Conservation (phyloP, 2,888 invertebrate genomes). For the Drosophila lutescens region DNA sequence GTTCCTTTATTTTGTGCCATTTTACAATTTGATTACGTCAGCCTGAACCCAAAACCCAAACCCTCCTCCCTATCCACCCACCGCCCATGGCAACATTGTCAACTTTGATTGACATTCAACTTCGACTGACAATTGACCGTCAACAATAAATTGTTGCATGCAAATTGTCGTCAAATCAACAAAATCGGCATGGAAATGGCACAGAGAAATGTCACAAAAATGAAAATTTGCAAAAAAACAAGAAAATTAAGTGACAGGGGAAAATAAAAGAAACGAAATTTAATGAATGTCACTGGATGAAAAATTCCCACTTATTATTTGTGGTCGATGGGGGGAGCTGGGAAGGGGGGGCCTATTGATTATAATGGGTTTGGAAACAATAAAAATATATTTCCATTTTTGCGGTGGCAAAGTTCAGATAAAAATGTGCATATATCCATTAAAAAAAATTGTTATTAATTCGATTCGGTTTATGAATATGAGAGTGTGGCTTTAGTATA, state of each 20-base stretch:
- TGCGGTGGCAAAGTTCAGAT: slow-evolving; percentile 6
- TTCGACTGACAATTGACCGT: slow-evolving; percentile 43
- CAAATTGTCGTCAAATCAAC: slow-evolving; percentile 46
- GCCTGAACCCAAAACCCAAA: background rate
- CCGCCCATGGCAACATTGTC: slow-evolving; percentile 39
- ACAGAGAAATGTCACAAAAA: slow-evolving; percentile 5
- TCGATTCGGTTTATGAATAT: background rate
- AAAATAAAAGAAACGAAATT: slow-evolving; percentile 9
- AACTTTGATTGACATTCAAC: slow-evolving; percentile 28
- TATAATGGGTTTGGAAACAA: slow-evolving; percentile 14
- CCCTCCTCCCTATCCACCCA: background rate
- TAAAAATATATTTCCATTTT: slow-evolving; percentile 12
- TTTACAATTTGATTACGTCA: slow-evolving; percentile 48
- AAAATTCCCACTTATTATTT: slow-evolving; percentile 8
- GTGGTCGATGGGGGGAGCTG: background rate
- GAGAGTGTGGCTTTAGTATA: background rate
- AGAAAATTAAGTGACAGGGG: slow-evolving; percentile 15
- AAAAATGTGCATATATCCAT: slow-evolving; percentile 7
- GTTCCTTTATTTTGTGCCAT: slow-evolving; percentile 12
- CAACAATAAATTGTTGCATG: slow-evolving; percentile 50
- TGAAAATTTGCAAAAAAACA: slow-evolving; percentile 13
- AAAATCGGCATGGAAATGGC: slow-evolving; percentile 16
- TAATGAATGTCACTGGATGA: slow-evolving; percentile 10
- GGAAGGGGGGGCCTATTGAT: background rate
- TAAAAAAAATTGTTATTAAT: background rate